Evolutionary conservation across 2,888 invertebrate genomes (phyloP).

Genomic region (Clitarchus hookeri): DNA sequence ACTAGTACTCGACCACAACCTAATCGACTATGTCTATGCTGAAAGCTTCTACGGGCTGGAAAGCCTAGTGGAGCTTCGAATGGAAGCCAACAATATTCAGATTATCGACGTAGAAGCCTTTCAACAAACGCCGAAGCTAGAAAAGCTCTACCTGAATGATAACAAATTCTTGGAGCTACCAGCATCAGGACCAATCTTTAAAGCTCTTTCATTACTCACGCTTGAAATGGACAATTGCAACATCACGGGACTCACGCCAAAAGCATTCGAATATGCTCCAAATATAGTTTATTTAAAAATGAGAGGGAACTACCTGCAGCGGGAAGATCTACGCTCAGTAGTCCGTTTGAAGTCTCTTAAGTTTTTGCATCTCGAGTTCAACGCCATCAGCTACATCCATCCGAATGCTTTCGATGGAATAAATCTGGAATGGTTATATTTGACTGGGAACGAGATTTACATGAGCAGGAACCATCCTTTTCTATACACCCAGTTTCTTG

Average conservation of each 20-base stretch:
- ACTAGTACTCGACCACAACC: not conserved
- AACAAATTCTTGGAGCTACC: not conserved
- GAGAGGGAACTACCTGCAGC: not conserved
- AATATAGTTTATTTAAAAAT: conserved; percentile 4
- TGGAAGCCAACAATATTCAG: not conserved
- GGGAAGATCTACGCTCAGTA: conserved; percentile 16
- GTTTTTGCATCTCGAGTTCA: conserved; percentile 6
- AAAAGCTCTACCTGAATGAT: not conserved
- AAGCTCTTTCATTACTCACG: not conserved
- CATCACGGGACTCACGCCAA: not conserved
- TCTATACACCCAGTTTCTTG: not conserved
- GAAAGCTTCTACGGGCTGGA: conserved; percentile 2
- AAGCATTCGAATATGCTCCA: not conserved
- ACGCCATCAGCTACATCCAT: conserved; percentile 10
- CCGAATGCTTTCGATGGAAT: conserved; percentile 19
- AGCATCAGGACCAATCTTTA: not conserved
- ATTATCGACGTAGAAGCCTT: not conserved
- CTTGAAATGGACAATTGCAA: conserved; percentile 22
- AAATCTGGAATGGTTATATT: conserved; percentile 17
- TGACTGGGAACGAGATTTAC: not conserved
- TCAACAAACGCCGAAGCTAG: not conserved
- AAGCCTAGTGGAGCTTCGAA: not conserved
- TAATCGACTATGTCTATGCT: not conserved
- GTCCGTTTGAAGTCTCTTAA: not conserved
- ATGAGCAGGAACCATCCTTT: conserved; percentile 1